Conservation (phyloP, 1,140 invertebrate genomes). For the Micrasema minimum region DNA sequence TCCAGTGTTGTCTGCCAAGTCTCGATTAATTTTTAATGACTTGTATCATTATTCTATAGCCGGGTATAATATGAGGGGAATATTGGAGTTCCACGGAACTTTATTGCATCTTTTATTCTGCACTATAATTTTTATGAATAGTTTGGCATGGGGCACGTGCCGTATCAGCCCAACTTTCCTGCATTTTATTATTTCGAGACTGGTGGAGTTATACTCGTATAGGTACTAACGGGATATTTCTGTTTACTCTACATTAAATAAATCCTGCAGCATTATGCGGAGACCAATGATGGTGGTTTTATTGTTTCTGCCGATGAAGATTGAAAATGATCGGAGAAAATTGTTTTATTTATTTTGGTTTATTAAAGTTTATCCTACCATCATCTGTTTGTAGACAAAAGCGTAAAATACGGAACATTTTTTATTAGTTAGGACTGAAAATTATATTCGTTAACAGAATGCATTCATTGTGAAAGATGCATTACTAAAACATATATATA, state of each 20-base stretch:
- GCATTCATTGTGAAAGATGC: too few relatives aligned
- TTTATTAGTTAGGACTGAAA: too few relatives aligned
- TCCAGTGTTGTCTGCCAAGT: conserved; percentile 6
- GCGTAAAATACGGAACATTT: too few relatives aligned
- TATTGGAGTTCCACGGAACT: neutral
- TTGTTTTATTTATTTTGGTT: too few relatives aligned
- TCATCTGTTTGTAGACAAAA: too few relatives aligned
- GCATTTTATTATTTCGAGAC: conserved; percentile 29
- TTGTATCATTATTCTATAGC: conserved; percentile 9
- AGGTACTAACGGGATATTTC: too few relatives aligned
- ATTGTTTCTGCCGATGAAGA: neutral
- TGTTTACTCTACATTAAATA: neutral
- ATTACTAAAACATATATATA: too few relatives aligned
- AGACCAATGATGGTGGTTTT: neutral
- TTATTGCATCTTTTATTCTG: conserved; percentile 32
- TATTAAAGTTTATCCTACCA: too few relatives aligned
- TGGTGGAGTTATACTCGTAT: neutral
- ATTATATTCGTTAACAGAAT: too few relatives aligned
- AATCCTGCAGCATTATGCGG: neutral
- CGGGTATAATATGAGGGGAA: conserved; percentile 4
- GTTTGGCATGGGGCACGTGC: conserved; percentile 47
- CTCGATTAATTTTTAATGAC: conserved; percentile 46
- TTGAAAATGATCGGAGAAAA: too few relatives aligned
- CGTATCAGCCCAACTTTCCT: conserved; percentile 31
- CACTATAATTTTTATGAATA: conserved; percentile 50